phyloP scores from a whole-genome alignment of 2,797 vertebrate genomes.

The Enteromius unitaeniatus region DNA sequence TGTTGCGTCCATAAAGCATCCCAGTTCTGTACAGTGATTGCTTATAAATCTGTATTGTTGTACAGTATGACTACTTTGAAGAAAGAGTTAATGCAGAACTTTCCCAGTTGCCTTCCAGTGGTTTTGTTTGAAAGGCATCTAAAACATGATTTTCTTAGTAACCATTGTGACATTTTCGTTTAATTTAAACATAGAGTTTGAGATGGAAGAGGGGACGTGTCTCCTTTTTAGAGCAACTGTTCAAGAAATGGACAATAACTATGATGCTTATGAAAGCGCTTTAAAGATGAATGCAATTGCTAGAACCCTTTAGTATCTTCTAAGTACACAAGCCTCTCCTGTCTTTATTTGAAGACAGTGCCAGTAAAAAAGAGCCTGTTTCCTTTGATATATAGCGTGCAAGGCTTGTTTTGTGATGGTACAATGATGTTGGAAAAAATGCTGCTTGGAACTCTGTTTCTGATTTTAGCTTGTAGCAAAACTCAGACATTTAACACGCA shows the following conservation, averaged over 20 bases:
- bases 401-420: slow-evolving; percentile 2
- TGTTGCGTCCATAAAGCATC: not conserved
- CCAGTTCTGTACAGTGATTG: not conserved
- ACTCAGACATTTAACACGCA: not conserved
- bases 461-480: not conserved
- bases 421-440: slow-evolving; percentile 5
- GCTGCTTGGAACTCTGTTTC: not conserved
- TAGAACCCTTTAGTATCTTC: slow-evolving; percentile 16
- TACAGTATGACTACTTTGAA: not conserved
- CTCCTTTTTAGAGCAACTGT: not conserved
- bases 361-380: not conserved
- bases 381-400: not conserved
- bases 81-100: not conserved
- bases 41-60: not conserved
- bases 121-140: not conserved
- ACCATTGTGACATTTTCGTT: not conserved
- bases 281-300: not conserved
- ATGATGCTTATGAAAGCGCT: not conserved
- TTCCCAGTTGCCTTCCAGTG: not conserved
- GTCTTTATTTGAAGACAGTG: not conserved
- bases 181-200: not conserved
- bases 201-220: not conserved
- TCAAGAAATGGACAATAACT: not conserved
- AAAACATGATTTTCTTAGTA: not conserved
- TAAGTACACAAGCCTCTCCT: not conserved